A percentile compares a stretch with the other conserved stretches of the same genome.
These are phyloP conservation scores for Cardiocondyla obscurior DNA, from an alignment of 1,140 invertebrate species.

Conservation along the genomic window DNA sequence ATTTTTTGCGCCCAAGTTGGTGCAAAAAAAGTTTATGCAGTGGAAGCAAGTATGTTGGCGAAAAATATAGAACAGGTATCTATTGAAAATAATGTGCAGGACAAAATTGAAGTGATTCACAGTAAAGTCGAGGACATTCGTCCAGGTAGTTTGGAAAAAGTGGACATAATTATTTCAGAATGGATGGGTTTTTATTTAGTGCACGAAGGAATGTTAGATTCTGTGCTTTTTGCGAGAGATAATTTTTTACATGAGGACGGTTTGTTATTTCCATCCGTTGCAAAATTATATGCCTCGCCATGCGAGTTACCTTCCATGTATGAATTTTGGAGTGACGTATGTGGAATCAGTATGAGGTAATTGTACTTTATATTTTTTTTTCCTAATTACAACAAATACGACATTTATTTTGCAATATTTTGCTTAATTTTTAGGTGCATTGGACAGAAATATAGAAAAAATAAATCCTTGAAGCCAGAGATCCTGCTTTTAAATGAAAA, in stretches of 20 bases:
- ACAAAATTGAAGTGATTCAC: slow-evolving; percentile 87
- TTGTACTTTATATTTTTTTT: slow-evolving; percentile 78
- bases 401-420: slow-evolving; percentile 23
- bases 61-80: slow-evolving; percentile 93
- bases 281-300: slow-evolving; percentile 82
- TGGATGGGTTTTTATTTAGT: slow-evolving; percentile 99
- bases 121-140: slow-evolving; percentile 94
- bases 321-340: slow-evolving; percentile 96
- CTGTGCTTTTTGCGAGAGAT: slow-evolving; percentile 95
- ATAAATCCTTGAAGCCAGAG: slow-evolving; percentile 78
- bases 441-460: slow-evolving; percentile 71
- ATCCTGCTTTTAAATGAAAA: slow-evolving; percentile 74
- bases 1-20: slow-evolving; percentile 98
- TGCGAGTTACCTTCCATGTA: slow-evolving; percentile 89
- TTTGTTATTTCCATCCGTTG: slow-evolving; percentile 85
- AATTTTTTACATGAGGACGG: slow-evolving; percentile 90
- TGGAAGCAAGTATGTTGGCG: slow-evolving; percentile 95
- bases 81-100: slow-evolving; percentile 87
- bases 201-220: slow-evolving; percentile 99
- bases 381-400: not conserved
- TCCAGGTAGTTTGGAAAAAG: slow-evolving; percentile 89
- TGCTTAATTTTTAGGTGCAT: slow-evolving; percentile 71
- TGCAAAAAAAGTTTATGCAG: slow-evolving; percentile 94
- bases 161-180: slow-evolving; percentile 98
- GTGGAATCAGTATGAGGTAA: slow-evolving; percentile 97